phyloP scores from a whole-genome alignment of 2,113 vertebrate genomes.

The Proteles cristata region DNA sequence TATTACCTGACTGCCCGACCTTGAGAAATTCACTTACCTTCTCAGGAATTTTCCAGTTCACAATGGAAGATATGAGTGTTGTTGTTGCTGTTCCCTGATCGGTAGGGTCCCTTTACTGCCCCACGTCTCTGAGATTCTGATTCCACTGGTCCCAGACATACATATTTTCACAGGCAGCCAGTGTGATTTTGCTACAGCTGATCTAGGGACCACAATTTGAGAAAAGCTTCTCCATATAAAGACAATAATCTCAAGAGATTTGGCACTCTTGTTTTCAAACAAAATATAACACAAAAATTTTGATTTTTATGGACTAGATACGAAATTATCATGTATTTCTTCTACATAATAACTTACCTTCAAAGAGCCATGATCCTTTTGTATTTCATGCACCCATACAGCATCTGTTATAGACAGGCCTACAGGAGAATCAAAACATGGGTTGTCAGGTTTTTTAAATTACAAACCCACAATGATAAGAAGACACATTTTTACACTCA shows the following conservation, averaged over 20 bases:
- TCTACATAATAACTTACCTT: not conserved
- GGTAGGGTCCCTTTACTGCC: not conserved
- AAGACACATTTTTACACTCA: conserved; percentile 25
- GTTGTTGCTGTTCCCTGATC: not conserved
- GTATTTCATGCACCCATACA: not conserved
- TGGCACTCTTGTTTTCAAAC: not conserved
- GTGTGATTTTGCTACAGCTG: not conserved
- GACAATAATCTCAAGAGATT: not conserved
- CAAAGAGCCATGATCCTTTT: not conserved
- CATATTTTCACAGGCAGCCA: not conserved
- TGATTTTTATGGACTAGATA: not conserved
- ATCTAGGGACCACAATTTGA: not conserved
- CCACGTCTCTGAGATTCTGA: not conserved
- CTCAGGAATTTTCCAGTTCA: not conserved
- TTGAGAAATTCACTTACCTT: not conserved
- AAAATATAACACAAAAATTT: not conserved
- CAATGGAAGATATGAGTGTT: not conserved
- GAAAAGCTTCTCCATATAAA: not conserved
- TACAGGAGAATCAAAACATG: not conserved
- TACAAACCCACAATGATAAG: not conserved
- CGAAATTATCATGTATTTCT: not conserved
- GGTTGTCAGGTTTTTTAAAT: not conserved
- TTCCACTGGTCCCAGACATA: not conserved
- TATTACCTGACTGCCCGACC: not conserved
- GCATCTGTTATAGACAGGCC: not conserved